Base-by-base conservation (phyloP, 2,888 invertebrate species). In the Hemicrepidius hirtus region DNA sequence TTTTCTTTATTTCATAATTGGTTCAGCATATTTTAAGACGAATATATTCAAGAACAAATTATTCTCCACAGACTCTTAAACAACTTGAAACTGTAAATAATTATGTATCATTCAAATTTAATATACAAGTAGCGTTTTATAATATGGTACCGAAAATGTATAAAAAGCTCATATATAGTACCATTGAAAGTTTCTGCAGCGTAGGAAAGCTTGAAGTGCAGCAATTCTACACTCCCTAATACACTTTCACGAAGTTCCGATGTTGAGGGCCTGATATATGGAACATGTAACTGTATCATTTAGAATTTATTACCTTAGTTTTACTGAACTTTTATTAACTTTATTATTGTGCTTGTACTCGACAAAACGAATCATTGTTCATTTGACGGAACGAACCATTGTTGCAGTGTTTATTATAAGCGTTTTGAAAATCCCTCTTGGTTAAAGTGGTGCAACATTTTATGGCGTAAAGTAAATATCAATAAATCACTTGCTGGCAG, bases 241-340 rank as follows among this genome's bases (percentile, higher is more conserved):
- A 65, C 40, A 41, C 41, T 46, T 28, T 66, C 35, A 40, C 24
- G 44, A 66, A 66, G 66, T 66, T 66, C 41, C 57, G 57, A 66
- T 57, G 66, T 66, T 32, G 41, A 41, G 55, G 16, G 44, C 44
- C n/a, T 66, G 57, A 66, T 55, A 53, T 50, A 66, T 66, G 55
- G 32, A 66, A 57, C 13, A 55, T 66, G 9, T 41, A 55, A 44
- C 66, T 66, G 40, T 55, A 53, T 57, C 57, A 57, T 66, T 57
- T 66, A 35, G 57, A 40, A 67, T 67, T 55, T 57, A 67, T 67
- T 57, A 21, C 66, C 20, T 67, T 55, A 67, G 57, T 57, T 67
- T 55, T 46, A 67, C 57, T 50, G 55, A 57, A 44, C 57, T 67
- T 67, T 67, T 40, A 57, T 67, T 57, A 57, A 57, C 44, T 57